Evolutionary conservation across 1,140 invertebrate genomes (phyloP).

Genomic region (Bombyx mandarina): DNA sequence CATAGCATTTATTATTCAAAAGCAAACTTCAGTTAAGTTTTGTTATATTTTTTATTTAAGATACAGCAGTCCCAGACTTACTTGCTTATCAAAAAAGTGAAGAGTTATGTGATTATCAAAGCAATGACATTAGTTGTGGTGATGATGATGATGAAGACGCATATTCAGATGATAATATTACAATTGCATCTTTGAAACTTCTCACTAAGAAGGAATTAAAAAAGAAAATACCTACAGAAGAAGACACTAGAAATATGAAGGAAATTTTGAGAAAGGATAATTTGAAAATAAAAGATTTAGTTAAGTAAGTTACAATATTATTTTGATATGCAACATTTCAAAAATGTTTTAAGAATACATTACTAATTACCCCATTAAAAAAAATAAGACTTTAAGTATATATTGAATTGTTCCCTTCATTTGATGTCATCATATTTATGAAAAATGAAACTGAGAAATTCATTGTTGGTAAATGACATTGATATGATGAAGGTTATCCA

Average conservation of each 20-base stretch:
- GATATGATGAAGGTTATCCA: too few relatives aligned
- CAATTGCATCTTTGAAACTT: slow-evolving; percentile 44
- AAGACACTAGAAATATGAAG: slow-evolving; percentile 35
- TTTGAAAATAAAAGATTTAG: slow-evolving; percentile 53
- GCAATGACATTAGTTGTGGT: slow-evolving; percentile 14
- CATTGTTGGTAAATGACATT: too few relatives aligned
- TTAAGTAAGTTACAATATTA: slow-evolving; percentile 37
- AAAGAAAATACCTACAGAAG: slow-evolving; percentile 31
- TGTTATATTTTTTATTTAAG: slow-evolving; percentile 23
- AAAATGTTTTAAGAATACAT: too few relatives aligned
- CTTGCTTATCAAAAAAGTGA: slow-evolving; percentile 4
- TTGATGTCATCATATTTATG: too few relatives aligned
- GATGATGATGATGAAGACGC: slow-evolving; percentile 31
- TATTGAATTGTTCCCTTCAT: too few relatives aligned
- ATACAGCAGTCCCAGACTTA: slow-evolving; percentile 18
- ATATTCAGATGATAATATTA: slow-evolving; percentile 26
- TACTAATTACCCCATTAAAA: too few relatives aligned
- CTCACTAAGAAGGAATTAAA: slow-evolving; percentile 33
- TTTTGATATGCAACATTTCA: too few relatives aligned
- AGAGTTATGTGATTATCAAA: background rate
- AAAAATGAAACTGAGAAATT: too few relatives aligned
- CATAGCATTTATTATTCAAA: too few relatives aligned
- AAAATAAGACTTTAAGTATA: too few relatives aligned
- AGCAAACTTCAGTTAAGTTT: too few relatives aligned
- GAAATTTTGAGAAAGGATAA: slow-evolving; percentile 39